phyloP scores from a whole-genome alignment of 1,140 invertebrate species.

The Nomia melanderi region DNA sequence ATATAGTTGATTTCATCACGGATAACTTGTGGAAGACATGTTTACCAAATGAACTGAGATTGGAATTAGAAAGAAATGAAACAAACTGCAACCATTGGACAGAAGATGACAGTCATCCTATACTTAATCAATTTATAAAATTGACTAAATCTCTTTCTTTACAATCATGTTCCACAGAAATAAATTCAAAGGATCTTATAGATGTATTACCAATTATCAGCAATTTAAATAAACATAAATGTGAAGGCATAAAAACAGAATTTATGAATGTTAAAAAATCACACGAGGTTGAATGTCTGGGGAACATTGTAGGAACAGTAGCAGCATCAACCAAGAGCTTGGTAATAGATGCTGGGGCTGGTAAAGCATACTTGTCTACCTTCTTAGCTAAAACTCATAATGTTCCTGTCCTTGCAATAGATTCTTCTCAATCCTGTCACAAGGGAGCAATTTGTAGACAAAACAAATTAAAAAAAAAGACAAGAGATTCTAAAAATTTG shows the following conservation, averaged over 20 bases:
- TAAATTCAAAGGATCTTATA: slow-evolving; percentile 45
- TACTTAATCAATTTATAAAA: slow-evolving; percentile 63
- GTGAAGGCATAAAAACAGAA: slow-evolving; percentile 65
- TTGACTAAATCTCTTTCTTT: slow-evolving; percentile 61
- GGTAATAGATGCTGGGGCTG: slow-evolving; percentile 92
- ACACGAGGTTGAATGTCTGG: slow-evolving; percentile 88
- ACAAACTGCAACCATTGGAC: slow-evolving; percentile 22
- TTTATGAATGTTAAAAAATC: slow-evolving; percentile 92
- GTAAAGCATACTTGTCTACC: slow-evolving; percentile 91
- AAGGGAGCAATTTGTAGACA: slow-evolving; percentile 84
- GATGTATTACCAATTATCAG: slow-evolving; percentile 17
- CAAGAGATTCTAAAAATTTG: slow-evolving; percentile 9
- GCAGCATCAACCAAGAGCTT: slow-evolving; percentile 56
- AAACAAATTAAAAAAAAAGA: slow-evolving; percentile 75
- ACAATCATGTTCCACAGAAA: slow-evolving; percentile 50
- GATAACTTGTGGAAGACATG: slow-evolving; percentile 85
- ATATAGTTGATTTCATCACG: slow-evolving; percentile 91
- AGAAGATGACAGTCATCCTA: slow-evolving; percentile 13
- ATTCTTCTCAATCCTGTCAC: slow-evolving; percentile 85
- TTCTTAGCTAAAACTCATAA: slow-evolving; percentile 86
- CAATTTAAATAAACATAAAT: slow-evolving; percentile 7
- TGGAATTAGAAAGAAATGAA: slow-evolving; percentile 79
- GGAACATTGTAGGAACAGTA: slow-evolving; percentile 71
- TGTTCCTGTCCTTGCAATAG: slow-evolving; percentile 89
- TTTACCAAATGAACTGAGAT: slow-evolving; percentile 82